Base-by-base conservation (phyloP, 2,113 vertebrate species). In the Crotophaga sulcirostris region DNA sequence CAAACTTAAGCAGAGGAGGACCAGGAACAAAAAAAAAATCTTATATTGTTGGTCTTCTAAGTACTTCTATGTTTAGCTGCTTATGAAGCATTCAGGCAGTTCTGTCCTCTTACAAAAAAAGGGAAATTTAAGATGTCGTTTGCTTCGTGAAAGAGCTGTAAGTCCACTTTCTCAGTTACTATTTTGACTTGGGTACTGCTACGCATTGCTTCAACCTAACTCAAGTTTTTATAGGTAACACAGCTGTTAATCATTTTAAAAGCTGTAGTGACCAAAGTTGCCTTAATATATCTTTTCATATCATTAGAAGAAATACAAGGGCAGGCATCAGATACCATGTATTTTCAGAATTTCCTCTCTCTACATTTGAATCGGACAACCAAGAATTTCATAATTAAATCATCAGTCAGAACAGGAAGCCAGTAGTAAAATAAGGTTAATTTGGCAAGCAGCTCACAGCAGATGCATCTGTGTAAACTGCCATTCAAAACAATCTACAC, bases 381-480 rank as follows among this genome's bases (percentile, higher is more conserved):
- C 63, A 89, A 90, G 51, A 82, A 94, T 89, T 92, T 55, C 49
- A 33, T 34, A 83, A 93, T 86, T 66, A 93, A 96, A 88, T 66
- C 64, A 84, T 25, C 59, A 24, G 58, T 69, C 29, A 77, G 44
- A 72, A 77, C 68, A 89, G 93, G 89, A 97, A 94, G 47, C 10
- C 67, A n/a, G 88, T 36, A 82, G 81, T 60, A 91, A 95, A 92
- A 85, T 56, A n/a, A 90, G 80, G 81, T 54, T 84, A 45, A 93
- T 91, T 79, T 95, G 87, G 84, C 68, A 20, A 3, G 47, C 17
- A 42, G 87, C 7, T 93, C 63, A 79, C 24, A 91, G 81, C 73
- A 95, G 93, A 94, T 54, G 49, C 67, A 66, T 94, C 81, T 89
- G 67, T 81, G 66, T 86, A 91, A 94, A 93, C 72, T 91, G 62